Conservation (phyloP, 1,140 invertebrate genomes). For the Drosophila sechellia region DNA sequence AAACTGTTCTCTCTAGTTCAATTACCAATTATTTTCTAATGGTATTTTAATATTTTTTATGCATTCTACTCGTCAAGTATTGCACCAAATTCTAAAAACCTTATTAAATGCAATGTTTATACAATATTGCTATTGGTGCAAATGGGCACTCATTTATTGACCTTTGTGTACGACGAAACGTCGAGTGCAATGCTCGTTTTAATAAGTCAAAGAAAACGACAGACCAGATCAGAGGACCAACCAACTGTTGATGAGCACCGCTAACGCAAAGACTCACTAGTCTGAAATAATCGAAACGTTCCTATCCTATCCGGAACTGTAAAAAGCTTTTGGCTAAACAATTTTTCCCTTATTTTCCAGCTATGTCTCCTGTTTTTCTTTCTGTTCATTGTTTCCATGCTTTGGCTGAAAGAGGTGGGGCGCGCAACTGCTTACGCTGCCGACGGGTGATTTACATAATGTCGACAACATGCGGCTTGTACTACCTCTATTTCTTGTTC, state of each 20-base stretch:
- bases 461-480: constrained; percentile 48
- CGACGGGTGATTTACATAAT: constrained; percentile 75
- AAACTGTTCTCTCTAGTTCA: no score
- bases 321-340: constrained; percentile 35
- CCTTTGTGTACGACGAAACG: constrained; percentile 49
- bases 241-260: constrained; percentile 36
- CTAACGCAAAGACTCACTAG: constrained; percentile 27
- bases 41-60: no score
- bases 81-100: no score
- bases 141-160: constrained; percentile 17
- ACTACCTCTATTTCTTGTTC: background rate
- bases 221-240: constrained; percentile 9
- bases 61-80: no score
- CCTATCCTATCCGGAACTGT: constrained; percentile 19
- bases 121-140: no score
- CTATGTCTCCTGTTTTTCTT: constrained; percentile 52
- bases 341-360: constrained; percentile 18
- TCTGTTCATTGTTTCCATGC: constrained; percentile 73
- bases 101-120: no score
- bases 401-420: constrained; percentile 5
- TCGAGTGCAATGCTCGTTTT: constrained; percentile 79
- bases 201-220: constrained; percentile 63
- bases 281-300: constrained; percentile 56
- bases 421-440: constrained; percentile 36
- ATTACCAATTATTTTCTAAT: no score